Evolutionary conservation across 1,140 invertebrate species (phyloP).

Genomic region (Polypedilum vanderplanki): DNA sequence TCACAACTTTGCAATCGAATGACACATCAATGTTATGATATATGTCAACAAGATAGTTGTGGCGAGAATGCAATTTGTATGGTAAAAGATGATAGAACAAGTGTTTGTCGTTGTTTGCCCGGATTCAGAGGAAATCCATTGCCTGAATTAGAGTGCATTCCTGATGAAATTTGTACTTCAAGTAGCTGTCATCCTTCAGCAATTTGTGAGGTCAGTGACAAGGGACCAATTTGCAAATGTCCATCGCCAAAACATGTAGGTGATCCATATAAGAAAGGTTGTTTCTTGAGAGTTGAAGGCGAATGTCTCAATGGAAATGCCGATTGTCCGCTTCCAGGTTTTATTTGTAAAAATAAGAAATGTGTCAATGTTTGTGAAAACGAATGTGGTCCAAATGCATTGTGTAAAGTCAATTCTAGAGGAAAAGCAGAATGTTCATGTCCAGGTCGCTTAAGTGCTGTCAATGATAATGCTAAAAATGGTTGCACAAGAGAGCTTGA

Average conservation of each 20-base stretch:
- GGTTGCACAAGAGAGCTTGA: slow-evolving; percentile 64
- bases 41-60: slow-evolving; percentile 72
- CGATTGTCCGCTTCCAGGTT: slow-evolving; percentile 65
- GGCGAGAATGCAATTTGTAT: slow-evolving; percentile 82
- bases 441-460: slow-evolving; percentile 59
- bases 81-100: slow-evolving; percentile 70
- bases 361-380: slow-evolving; percentile 72
- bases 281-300: slow-evolving; percentile 57
- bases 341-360: slow-evolving; percentile 58
- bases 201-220: slow-evolving; percentile 60
- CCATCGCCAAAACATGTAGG: slow-evolving; percentile 61
- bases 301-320: slow-evolving; percentile 59
- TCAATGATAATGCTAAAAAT: slow-evolving; percentile 52
- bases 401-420: slow-evolving; percentile 67
- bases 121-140: slow-evolving; percentile 72
- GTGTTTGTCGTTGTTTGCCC: slow-evolving; percentile 72
- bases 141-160: slow-evolving; percentile 68
- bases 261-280: slow-evolving; percentile 65
- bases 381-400: slow-evolving; percentile 66
- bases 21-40: slow-evolving; percentile 73
- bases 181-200: slow-evolving; percentile 76
- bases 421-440: slow-evolving; percentile 65
- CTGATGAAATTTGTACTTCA: slow-evolving; percentile 60
- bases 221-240: slow-evolving; percentile 66
- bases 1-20: slow-evolving; percentile 73